Base-by-base conservation (phyloP, 2,888 invertebrate genomes). In the Camponotus fellah region DNA sequence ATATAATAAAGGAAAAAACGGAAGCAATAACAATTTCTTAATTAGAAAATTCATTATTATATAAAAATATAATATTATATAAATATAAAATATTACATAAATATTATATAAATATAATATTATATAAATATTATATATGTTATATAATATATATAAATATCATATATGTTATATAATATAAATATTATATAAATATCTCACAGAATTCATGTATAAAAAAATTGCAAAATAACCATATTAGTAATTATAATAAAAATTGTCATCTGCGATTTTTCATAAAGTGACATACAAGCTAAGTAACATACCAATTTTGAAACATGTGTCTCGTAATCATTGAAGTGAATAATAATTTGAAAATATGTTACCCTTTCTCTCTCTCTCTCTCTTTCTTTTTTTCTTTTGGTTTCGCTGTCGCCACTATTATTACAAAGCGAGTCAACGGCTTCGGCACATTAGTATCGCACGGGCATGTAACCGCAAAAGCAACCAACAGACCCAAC, bases 291-390 rank as follows among this genome's bases (percentile, higher is more conserved):
- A 26, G 37, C 21, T 77, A 14, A 17, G 34, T 17, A n/a, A 17
- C 8, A 9, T n/a, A 68, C 40, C 65, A 46, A 17, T 71, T 62
- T 64, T 65, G 83, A 77, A 89, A 86, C 91, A 91, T 91, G 89
- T 91, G 91, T 91, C 87, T 87, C 88, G 87, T 89, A 90, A 88
- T 86, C 91, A 92, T 86, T 87, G 89, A 91, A 86, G 91, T 93
- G 90, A 90, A 89, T 93, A 94, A 93, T 93, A 92, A 94, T 93
- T 93, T 86, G 91, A 93, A 93, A 94, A 93, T 93, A 94, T 92
- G 93, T 94, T 92, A 89, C 91, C 92, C 92, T 85, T 91, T 87
- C 86, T 85, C 83, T 65, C 65, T 89, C 81, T 84, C 81, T 79
- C 82, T 85, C 85, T 83, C 74, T 82, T 64, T 85, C 26, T 76